Conservation (phyloP, 2,113 vertebrate species). For the Centropus unirufus region DNA sequence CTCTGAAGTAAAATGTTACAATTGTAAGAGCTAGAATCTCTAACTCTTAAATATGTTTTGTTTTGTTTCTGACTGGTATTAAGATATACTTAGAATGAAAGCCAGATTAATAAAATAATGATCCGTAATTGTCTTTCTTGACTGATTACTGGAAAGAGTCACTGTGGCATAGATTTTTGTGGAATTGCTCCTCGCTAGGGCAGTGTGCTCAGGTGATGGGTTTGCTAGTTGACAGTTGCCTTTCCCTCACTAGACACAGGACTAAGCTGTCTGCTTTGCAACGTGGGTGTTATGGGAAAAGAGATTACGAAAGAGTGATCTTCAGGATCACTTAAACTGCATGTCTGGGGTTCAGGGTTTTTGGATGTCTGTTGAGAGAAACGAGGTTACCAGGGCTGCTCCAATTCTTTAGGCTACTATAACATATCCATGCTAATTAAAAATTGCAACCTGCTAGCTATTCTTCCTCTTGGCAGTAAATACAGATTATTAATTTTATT, state of each 20-base stretch:
- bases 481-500: background rate
- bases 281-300: background rate
- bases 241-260: background rate
- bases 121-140: background rate
- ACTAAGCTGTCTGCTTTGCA: background rate
- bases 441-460: background rate
- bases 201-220: background rate
- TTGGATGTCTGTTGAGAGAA: background rate
- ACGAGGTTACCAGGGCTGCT: background rate
- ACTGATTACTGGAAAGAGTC: background rate
- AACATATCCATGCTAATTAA: background rate
- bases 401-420: background rate
- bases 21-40: background rate
- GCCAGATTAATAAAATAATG: background rate
- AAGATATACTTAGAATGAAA: background rate
- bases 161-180: background rate
- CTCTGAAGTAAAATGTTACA: background rate
- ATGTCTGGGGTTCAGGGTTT: background rate
- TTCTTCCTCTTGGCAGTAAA: background rate
- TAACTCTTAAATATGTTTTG: background rate
- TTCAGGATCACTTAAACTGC: background rate
- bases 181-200: background rate
- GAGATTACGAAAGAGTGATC: background rate
- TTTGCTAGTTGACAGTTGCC: background rate
- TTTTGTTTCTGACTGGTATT: background rate